These are phyloP conservation scores for Parthenolecanium corni DNA, from an alignment of 2,888 invertebrate genomes.

Conservation along the genomic window DNA sequence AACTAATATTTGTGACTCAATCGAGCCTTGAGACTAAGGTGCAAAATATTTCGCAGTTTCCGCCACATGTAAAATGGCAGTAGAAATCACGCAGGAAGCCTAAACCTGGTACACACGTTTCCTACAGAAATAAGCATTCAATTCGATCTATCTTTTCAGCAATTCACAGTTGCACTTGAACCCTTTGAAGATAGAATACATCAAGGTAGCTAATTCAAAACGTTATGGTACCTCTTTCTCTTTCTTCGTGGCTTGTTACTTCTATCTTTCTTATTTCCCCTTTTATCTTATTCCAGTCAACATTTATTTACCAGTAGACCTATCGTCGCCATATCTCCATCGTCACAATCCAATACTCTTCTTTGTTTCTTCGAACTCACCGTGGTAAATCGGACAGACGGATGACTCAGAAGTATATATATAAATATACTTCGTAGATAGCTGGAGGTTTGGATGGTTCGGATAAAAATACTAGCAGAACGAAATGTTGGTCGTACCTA, in stretches of 20 bases:
- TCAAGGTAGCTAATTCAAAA: not conserved
- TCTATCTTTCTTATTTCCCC: not conserved
- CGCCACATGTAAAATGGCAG: no score
- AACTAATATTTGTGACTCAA: no score
- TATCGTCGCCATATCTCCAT: not conserved
- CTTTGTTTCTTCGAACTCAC: not conserved
- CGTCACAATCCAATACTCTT: not conserved
- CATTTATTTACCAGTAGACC: no score
- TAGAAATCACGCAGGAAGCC: no score
- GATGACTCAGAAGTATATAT: not conserved
- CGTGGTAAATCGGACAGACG: slow-evolving; percentile 8
- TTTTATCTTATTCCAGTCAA: no score
- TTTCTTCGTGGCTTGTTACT: not conserved
- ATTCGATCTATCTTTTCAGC: no score
- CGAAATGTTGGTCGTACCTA: not conserved
- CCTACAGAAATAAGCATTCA: no score
- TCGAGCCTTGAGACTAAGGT: no score
- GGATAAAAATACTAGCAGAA: not conserved
- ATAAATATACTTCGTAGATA: no score
- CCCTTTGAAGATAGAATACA: not conserved
- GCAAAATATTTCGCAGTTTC: no score
- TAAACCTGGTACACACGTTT: no score
- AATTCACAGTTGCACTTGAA: no score
- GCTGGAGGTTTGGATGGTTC: not conserved
- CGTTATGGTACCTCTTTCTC: not conserved